These are phyloP conservation scores for Etheostoma cragini DNA, from an alignment of 2,113 vertebrate species.

Conservation along the genomic window DNA sequence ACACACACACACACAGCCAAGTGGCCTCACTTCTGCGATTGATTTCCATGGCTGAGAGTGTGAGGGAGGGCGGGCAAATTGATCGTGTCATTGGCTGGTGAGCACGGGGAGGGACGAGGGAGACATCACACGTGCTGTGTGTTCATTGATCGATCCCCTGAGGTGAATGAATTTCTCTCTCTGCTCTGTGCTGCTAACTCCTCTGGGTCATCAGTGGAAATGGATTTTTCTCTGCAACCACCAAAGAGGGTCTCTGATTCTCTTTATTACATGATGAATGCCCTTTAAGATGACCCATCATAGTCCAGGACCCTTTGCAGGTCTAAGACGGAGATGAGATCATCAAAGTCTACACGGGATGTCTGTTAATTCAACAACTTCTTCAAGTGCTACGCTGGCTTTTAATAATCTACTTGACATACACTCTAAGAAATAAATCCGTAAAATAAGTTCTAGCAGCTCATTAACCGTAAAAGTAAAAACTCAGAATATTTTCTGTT, in stretches of 20 bases:
- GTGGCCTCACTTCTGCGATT: slow-evolving; percentile 24
- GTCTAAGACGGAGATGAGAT: too few species aligned
- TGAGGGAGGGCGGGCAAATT: slow-evolving; percentile 3
- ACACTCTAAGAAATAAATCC: too few species aligned
- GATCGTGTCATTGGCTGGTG: slow-evolving; percentile 25
- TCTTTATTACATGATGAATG: slow-evolving; percentile 43
- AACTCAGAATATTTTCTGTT: too few species aligned
- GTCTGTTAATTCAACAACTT: too few species aligned
- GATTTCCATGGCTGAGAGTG: slow-evolving; percentile 32
- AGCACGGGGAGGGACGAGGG: slow-evolving; percentile 17
- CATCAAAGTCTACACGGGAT: too few species aligned
- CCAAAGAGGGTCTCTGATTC: not conserved
- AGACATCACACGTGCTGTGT: slow-evolving; percentile 27
- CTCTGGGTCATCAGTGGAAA: slow-evolving; percentile 29
- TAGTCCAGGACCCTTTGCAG: not conserved
- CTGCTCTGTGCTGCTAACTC: slow-evolving; percentile 25
- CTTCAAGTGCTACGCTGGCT: too few species aligned
- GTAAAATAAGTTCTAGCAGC: too few species aligned
- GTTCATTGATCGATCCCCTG: slow-evolving; percentile 50
- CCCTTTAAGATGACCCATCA: slow-evolving; percentile 8
- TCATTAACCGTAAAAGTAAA: too few species aligned
- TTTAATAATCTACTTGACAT: too few species aligned
- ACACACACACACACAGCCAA: not conserved
- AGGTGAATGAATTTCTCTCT: slow-evolving; percentile 42
- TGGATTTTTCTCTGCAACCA: slow-evolving; percentile 30